These are phyloP conservation scores for Leucoraja ocellata DNA, from an alignment of 2,797 vertebrate genomes.

Conservation along the genomic window DNA sequence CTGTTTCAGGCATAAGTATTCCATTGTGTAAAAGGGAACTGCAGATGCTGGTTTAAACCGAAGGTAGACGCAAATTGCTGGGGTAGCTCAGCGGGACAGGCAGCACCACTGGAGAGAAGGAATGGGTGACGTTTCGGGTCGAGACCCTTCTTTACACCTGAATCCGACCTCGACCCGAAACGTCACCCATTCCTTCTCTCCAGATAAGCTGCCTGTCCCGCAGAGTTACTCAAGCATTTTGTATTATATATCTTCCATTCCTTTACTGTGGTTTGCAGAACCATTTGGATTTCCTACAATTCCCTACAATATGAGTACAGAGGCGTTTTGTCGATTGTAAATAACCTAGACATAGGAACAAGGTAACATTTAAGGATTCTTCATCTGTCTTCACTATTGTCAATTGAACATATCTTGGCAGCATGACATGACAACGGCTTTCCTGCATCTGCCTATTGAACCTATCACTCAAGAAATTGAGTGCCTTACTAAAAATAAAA, in stretches of 20 bases:
- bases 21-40: neutral
- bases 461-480: neutral
- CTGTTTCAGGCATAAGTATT: neutral
- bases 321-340: neutral
- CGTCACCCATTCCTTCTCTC: too few relatives aligned
- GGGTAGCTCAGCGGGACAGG: too few relatives aligned
- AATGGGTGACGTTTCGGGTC: too few relatives aligned
- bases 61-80: too few relatives aligned
- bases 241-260: neutral
- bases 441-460: neutral
- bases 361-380: neutral
- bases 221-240: too few relatives aligned
- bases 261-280: neutral
- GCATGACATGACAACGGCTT: neutral
- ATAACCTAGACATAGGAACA: neutral
- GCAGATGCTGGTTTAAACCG: too few relatives aligned
- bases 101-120: too few relatives aligned
- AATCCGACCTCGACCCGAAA: too few relatives aligned
- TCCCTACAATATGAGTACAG: neutral
- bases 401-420: neutral
- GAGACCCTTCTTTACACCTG: too few relatives aligned
- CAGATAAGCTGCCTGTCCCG: too few relatives aligned
- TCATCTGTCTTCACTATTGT: neutral
- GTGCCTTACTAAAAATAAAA: neutral
- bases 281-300: neutral